Evolutionary conservation across 2,888 invertebrate genomes (phyloP).

Genomic region (Cordilura impudica): DNA sequence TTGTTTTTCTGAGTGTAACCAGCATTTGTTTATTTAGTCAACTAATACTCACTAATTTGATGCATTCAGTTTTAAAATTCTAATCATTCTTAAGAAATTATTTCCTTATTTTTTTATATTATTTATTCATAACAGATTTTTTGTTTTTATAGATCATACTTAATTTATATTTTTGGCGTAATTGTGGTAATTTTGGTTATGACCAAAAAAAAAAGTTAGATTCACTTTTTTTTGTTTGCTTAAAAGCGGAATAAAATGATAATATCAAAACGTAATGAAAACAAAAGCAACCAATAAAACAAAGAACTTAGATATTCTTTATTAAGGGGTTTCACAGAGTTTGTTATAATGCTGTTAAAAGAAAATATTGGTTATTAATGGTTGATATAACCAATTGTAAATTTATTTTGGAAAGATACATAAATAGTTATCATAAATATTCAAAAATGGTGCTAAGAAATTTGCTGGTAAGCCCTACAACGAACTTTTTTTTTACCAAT

Average conservation of each 20-base stretch:
- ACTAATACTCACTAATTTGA: too few species aligned
- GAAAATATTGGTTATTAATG: too few species aligned
- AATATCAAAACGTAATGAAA: constrained; percentile 2
- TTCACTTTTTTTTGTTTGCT: constrained; percentile 1
- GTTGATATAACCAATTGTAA: too few species aligned
- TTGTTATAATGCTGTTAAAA: too few species aligned
- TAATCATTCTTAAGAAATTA: constrained; percentile 1
- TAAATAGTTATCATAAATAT: too few species aligned
- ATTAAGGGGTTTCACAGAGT: background rate
- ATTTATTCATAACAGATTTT: background rate
- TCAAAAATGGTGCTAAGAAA: too few species aligned
- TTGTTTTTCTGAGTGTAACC: too few species aligned
- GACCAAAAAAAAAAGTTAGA: background rate
- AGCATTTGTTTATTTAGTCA: too few species aligned
- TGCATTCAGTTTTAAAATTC: background rate
- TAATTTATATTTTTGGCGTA: constrained; percentile 14
- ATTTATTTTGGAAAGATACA: too few species aligned
- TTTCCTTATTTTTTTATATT: constrained; percentile 31
- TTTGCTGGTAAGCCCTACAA: too few species aligned
- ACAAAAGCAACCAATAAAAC: background rate
- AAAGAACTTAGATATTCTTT: background rate
- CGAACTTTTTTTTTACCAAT: too few species aligned
- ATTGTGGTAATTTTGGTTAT: constrained; percentile 18
- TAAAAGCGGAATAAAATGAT: constrained; percentile 16
- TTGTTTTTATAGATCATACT: constrained; percentile 24